Evolutionary conservation across 2,888 invertebrate species (phyloP).

Genomic region (Cheilosia vulpina): DNA sequence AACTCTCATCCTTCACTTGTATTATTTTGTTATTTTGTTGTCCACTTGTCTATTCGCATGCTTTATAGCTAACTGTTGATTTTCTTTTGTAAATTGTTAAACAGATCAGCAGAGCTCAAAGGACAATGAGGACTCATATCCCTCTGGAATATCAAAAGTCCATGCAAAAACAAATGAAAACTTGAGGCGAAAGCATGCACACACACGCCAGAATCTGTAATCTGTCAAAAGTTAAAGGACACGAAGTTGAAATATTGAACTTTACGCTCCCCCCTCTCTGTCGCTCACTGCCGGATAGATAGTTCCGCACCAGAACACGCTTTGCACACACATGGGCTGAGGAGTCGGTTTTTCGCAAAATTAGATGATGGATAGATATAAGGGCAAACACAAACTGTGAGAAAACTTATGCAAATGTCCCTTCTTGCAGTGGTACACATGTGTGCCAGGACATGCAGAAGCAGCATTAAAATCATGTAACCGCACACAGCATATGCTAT

Average conservation of each 20-base stretch:
- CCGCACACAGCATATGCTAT: conserved; percentile 63
- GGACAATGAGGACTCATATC: conserved; percentile 33
- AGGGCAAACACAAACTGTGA: conserved; percentile 72
- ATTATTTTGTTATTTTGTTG: conserved; percentile 22
- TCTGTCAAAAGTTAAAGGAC: conserved; percentile 73
- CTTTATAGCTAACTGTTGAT: conserved; percentile 60
- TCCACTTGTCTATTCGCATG: conserved; percentile 34
- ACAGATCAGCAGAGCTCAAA: conserved; percentile 37
- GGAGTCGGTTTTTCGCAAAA: conserved; percentile 58
- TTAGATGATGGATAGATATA: conserved; percentile 74
- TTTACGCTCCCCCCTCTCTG: conserved; percentile 28
- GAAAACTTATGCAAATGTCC: conserved; percentile 74
- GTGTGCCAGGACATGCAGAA: conserved; percentile 54
- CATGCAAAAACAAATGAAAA: conserved; percentile 48
- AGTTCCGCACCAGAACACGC: not conserved
- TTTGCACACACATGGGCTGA: not conserved
- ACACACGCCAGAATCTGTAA: conserved; percentile 48
- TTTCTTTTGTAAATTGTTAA: conserved; percentile 61
- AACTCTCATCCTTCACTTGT: not conserved
- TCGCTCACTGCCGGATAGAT: not conserved
- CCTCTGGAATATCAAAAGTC: conserved; percentile 34
- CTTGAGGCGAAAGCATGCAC: conserved; percentile 15
- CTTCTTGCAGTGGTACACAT: conserved; percentile 64
- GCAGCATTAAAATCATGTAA: conserved; percentile 68
- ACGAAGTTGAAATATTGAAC: conserved; percentile 73